A percentile compares a stretch with the other conserved stretches of the same genome.
Conservation (phyloP, 2,797 vertebrate genomes). For the Lepidocolaptes lacrymiger region DNA sequence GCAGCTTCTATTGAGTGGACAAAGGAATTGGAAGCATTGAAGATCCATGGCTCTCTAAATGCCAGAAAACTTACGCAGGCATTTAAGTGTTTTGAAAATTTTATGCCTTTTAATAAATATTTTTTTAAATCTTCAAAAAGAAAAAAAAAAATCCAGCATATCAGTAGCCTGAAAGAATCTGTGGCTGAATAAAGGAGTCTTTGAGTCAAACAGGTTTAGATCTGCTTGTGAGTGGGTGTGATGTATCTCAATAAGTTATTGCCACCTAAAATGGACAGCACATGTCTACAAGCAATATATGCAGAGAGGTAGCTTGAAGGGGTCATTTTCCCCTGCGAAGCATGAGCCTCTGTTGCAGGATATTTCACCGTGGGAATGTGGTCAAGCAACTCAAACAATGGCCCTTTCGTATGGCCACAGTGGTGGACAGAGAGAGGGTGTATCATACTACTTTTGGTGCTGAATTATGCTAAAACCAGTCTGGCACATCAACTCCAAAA, state of each 20-base stretch:
- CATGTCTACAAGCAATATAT: neutral
- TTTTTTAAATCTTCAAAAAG: neutral
- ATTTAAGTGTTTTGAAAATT: neutral
- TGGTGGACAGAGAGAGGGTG: neutral
- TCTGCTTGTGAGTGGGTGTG: neutral
- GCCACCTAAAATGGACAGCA: neutral
- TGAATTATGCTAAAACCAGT: neutral
- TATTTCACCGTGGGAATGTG: neutral
- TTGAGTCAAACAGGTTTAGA: neutral
- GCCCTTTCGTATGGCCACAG: neutral
- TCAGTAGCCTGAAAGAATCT: neutral
- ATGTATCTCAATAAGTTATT: neutral
- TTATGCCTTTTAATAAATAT: neutral
- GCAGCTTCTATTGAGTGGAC: neutral
- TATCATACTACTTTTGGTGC: neutral
- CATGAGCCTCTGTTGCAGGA: neutral
- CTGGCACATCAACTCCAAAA: neutral
- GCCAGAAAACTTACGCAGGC: neutral
- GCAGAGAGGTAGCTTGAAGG: neutral
- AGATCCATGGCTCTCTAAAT: neutral
- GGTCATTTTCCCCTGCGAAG: neutral
- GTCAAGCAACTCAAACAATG: neutral
- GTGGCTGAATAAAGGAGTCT: neutral
- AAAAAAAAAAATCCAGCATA: fast-evolving
- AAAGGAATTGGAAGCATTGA: neutral